phyloP scores from a whole-genome alignment of 2,888 invertebrate species.

The Drosophila meridiana region DNA sequence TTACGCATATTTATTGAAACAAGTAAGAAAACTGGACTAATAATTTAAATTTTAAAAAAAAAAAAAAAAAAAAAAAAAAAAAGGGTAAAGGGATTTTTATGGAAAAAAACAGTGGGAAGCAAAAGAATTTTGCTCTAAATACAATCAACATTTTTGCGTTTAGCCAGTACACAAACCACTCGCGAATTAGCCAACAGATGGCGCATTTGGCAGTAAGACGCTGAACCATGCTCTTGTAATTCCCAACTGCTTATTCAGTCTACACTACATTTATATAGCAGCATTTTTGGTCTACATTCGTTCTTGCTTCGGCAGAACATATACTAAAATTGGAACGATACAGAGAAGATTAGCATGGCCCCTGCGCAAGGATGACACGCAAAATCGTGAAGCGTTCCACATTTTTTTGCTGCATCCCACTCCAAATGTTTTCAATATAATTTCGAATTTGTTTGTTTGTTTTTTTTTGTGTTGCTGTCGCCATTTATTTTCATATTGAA shows the following conservation, averaged over 20 bases:
- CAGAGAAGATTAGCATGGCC: constrained; percentile 53
- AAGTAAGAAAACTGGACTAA: too few species aligned
- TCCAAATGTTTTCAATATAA: neutral
- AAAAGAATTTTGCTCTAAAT: too few species aligned
- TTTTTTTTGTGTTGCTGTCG: constrained; percentile 49
- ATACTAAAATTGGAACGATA: constrained; percentile 52
- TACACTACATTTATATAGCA: constrained; percentile 26
- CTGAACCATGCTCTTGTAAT: constrained; percentile 38
- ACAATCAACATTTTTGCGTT: neutral
- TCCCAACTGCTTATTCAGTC: constrained; percentile 56
- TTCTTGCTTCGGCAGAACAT: constrained; percentile 48
- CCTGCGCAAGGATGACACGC: constrained; percentile 52
- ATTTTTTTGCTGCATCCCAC: constrained; percentile 32
- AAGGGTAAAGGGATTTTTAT: too few species aligned
- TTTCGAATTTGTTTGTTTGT: neutral
- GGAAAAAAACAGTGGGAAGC: too few species aligned
- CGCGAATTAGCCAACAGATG: constrained; percentile 13
- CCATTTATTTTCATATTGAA: constrained; percentile 64
- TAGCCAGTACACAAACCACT: constrained; percentile 5
- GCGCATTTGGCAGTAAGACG: neutral
- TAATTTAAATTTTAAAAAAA: too few species aligned
- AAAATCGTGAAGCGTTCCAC: constrained; percentile 50
- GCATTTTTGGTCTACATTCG: rapidly evolving
- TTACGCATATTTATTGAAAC: neutral
- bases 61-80: too few species aligned